Evolutionary conservation across 2,888 invertebrate genomes (phyloP).

Genomic region (Rhynchonema sp.): DNA sequence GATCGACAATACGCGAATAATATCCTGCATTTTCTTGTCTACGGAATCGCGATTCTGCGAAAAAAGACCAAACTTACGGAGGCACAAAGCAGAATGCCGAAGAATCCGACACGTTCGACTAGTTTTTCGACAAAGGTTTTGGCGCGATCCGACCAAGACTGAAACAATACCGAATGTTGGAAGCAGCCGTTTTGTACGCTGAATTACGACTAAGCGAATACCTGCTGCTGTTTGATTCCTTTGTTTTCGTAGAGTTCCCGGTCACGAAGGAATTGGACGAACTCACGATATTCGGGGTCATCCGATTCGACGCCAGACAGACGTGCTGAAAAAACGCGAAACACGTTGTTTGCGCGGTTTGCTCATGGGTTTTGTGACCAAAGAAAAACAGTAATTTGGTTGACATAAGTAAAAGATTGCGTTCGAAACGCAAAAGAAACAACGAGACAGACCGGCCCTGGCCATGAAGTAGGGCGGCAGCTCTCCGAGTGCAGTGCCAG

Average conservation of each 20-base stretch:
- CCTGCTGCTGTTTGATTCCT: too few relatives aligned
- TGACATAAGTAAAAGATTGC: not conserved
- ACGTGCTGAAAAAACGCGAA: conserved; percentile 29
- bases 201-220: too few relatives aligned
- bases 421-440: not conserved
- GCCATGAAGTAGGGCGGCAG: conserved; percentile 99
- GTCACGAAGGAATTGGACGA: conserved; percentile 43
- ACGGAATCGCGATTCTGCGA: too few relatives aligned
- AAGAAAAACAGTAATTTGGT: not conserved
- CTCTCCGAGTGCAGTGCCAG: conserved; percentile 88
- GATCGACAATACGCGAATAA: too few relatives aligned
- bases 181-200: too few relatives aligned
- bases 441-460: conserved; percentile 41
- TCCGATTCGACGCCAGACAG: conserved; percentile 36
- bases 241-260: not conserved
- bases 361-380: not conserved
- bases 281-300: conserved; percentile 51
- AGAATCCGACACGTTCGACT: conserved; percentile 80
- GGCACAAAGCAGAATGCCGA: conserved; percentile 85
- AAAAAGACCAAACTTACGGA: conserved; percentile 46
- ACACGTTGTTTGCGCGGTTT: too few relatives aligned
- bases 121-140: conserved; percentile 33
- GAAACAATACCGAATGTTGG: too few relatives aligned
- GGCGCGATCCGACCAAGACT: conserved; percentile 11
- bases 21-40: not conserved